A percentile compares a stretch with the other conserved stretches of the same genome.
phyloP scores from a whole-genome alignment of 2,797 vertebrate genomes.

The Linurgus olivaceus region DNA sequence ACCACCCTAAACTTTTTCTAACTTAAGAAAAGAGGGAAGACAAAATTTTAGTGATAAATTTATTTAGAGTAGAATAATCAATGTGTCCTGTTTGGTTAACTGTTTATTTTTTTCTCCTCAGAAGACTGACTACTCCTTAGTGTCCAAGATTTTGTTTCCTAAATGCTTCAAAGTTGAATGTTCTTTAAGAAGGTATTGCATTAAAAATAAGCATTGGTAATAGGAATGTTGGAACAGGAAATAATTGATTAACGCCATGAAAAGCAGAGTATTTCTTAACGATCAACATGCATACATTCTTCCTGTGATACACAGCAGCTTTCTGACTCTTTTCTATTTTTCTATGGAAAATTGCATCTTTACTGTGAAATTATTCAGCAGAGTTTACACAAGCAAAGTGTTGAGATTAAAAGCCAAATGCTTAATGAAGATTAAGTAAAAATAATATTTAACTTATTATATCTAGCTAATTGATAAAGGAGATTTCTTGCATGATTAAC shows the following conservation, averaged over 20 bases:
- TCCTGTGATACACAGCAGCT: background rate
- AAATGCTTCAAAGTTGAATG: background rate
- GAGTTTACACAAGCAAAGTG: background rate
- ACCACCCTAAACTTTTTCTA: background rate
- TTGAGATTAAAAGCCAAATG: background rate
- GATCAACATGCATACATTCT: background rate
- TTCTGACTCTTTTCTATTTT: background rate
- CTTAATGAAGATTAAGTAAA: background rate
- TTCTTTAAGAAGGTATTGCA: background rate
- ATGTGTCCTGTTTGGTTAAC: background rate
- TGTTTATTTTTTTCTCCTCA: background rate
- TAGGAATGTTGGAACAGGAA: background rate
- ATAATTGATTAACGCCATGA: background rate
- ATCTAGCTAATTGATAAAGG: background rate
- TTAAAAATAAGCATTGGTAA: background rate
- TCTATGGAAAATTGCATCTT: background rate
- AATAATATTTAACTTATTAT: background rate
- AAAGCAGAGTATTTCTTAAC: background rate
- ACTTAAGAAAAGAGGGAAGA: background rate
- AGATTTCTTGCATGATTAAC: background rate
- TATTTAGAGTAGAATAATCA: background rate
- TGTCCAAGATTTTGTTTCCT: background rate
- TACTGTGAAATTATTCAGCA: background rate
- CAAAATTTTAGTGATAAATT: background rate
- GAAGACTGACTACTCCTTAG: background rate